A percentile compares a stretch with the other conserved stretches of the same genome.
These are phyloP conservation scores for Grantiella picta DNA, from an alignment of 2,113 vertebrate genomes.

Conservation along the genomic window DNA sequence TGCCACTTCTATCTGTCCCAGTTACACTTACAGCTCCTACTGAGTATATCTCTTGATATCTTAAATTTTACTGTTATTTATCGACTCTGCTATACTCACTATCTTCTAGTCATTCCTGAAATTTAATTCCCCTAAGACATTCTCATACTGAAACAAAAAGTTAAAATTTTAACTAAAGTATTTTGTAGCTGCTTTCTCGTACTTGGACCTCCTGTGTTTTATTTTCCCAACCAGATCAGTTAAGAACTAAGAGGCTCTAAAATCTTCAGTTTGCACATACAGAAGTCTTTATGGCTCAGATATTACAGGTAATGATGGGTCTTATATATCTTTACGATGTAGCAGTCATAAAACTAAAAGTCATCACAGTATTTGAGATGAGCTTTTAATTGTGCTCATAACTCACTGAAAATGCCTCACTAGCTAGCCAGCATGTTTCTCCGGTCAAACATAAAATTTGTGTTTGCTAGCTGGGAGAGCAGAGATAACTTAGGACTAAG, in stretches of 20 bases:
- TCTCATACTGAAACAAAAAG: background rate
- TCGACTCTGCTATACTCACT: background rate
- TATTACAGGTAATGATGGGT: background rate
- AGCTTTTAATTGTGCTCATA: slow-evolving; percentile 24
- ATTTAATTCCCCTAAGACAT: background rate
- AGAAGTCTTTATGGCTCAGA: background rate
- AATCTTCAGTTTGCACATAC: background rate
- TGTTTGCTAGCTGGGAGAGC: background rate
- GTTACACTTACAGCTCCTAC: background rate
- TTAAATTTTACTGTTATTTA: background rate
- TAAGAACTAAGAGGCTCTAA: background rate
- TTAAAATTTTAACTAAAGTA: background rate
- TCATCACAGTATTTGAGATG: background rate
- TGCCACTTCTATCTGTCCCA: background rate
- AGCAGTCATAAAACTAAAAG: slow-evolving; percentile 1
- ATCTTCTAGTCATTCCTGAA: background rate
- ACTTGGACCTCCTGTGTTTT: rapidly evolving
- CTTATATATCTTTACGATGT: background rate
- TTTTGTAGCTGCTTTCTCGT: background rate
- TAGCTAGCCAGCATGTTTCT: background rate
- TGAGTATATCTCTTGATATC: background rate
- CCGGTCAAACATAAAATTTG: background rate
- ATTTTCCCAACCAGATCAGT: background rate
- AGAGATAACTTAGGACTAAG: background rate
- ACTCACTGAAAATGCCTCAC: background rate